These are phyloP conservation scores for Rhaphigaster nebulosa DNA, from an alignment of 2,888 invertebrate genomes.

Conservation along the genomic window DNA sequence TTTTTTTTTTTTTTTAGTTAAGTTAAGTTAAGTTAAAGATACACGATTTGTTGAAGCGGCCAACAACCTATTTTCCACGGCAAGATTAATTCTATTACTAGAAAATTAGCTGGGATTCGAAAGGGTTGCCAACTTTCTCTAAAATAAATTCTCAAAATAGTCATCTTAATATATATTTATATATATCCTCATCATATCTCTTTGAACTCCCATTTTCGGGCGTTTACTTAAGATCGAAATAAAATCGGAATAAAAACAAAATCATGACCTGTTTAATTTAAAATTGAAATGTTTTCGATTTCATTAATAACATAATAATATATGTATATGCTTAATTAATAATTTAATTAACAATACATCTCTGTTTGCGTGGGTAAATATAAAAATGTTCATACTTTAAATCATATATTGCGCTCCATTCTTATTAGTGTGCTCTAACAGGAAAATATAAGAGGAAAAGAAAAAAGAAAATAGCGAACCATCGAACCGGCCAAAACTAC, in stretches of 20 bases:
- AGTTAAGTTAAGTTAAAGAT: too few relatives aligned
- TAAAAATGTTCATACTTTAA: too few relatives aligned
- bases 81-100: constrained; percentile 15
- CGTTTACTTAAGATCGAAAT: background rate
- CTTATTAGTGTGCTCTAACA: background rate
- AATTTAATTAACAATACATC: too few relatives aligned
- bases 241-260: background rate
- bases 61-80: constrained; percentile 7
- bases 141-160: constrained; percentile 26
- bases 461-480: background rate
- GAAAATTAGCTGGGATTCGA: constrained; percentile 18
- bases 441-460: background rate
- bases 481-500: background rate
- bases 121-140: background rate
- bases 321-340: too few relatives aligned
- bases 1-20: too few relatives aligned
- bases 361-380: too few relatives aligned
- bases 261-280: too few relatives aligned
- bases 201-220: background rate
- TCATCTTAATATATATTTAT: background rate
- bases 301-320: too few relatives aligned
- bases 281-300: too few relatives aligned
- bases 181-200: background rate
- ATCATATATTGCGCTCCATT: too few relatives aligned
- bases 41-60: background rate